These are phyloP conservation scores for Merodon equestris DNA, from an alignment of 2,888 invertebrate species.

Conservation along the genomic window DNA sequence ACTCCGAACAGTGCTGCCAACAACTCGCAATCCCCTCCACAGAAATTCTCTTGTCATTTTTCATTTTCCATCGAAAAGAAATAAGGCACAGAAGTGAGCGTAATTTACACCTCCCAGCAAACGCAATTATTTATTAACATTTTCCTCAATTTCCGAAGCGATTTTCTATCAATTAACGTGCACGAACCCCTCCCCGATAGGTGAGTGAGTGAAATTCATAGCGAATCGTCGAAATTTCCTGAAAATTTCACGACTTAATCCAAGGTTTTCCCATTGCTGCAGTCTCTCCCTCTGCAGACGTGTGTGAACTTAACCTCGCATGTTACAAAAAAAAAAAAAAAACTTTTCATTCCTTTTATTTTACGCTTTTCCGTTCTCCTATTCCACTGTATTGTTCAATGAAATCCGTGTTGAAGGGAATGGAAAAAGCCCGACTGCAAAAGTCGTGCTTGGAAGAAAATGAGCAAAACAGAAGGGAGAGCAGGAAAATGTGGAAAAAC, in stretches of 20 bases:
- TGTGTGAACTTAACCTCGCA: conserved; percentile 70
- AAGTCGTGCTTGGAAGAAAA: too few relatives aligned
- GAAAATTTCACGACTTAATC: conserved; percentile 15
- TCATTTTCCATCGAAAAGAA: conserved; percentile 62
- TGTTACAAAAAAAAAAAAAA: conserved; percentile 20
- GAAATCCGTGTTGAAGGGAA: too few relatives aligned
- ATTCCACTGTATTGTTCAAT: too few relatives aligned
- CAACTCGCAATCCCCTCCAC: neutral
- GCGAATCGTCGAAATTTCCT: conserved; percentile 21
- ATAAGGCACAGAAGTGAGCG: conserved; percentile 52
- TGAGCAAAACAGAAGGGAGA: too few relatives aligned
- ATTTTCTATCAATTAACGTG: conserved; percentile 33
- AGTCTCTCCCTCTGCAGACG: conserved; percentile 39
- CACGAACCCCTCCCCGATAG: conserved; percentile 22
- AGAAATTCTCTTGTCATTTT: conserved; percentile 61
- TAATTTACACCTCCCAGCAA: conserved; percentile 44
- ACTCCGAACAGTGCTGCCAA: conserved; percentile 37
- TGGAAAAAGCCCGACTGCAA: too few relatives aligned
- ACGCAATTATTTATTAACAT: conserved; percentile 48
- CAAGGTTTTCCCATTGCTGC: conserved; percentile 42
- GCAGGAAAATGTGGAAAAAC: conserved; percentile 4
- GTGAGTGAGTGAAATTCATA: conserved; percentile 13
- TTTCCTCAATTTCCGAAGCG: conserved; percentile 19
- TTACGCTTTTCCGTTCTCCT: conserved; percentile 9
- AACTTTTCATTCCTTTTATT: too few relatives aligned